These are phyloP conservation scores for Lipotes vexillifer DNA, from an alignment of 2,113 vertebrate genomes.

Conservation along the genomic window DNA sequence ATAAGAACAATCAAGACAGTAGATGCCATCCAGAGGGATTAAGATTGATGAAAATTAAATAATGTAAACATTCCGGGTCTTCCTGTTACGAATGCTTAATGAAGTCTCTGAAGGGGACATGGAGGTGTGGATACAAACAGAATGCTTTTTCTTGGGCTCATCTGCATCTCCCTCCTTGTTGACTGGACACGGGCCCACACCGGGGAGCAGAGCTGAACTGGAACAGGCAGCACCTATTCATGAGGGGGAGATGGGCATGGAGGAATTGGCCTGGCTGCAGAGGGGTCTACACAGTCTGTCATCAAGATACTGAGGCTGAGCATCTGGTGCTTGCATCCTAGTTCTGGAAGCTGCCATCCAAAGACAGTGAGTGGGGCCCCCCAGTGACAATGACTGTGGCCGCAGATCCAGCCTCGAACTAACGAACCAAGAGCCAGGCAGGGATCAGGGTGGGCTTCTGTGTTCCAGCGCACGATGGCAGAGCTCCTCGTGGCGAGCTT, in stretches of 20 bases:
- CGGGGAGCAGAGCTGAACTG: neutral
- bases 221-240: neutral
- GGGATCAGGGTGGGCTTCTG: neutral
- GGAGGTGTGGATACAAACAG: neutral
- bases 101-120: neutral
- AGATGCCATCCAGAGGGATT: conserved; percentile 29
- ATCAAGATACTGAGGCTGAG: neutral
- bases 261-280: neutral
- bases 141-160: neutral
- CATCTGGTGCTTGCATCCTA: neutral
- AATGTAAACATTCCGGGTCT: conserved; percentile 33
- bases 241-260: neutral
- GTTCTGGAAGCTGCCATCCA: neutral
- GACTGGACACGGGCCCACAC: neutral
- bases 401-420: neutral
- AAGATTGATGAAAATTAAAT: neutral
- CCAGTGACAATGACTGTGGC: neutral
- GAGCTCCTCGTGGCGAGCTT: neutral
- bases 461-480: neutral
- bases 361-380: neutral
- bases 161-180: neutral
- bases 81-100: conserved; percentile 22
- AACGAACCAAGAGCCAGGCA: neutral
- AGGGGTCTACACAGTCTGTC: neutral
- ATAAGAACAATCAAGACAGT: conserved; percentile 40